These are phyloP conservation scores for Drosophila nigrodunni DNA, from an alignment of 1,140 invertebrate species.

Conservation along the genomic window DNA sequence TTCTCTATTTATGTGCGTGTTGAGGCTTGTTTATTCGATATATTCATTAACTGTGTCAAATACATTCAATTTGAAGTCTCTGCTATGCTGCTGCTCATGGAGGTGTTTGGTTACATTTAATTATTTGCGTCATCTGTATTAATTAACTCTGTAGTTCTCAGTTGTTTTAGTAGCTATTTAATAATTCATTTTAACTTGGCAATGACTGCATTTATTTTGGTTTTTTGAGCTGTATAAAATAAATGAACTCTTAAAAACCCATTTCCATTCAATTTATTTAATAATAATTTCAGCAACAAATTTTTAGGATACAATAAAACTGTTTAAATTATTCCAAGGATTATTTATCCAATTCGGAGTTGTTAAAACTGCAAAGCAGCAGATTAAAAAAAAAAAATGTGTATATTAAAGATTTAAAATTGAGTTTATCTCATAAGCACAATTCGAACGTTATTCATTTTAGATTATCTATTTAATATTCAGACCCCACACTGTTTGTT, in stretches of 20 bases:
- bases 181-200: conserved; percentile 15
- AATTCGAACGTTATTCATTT: no score
- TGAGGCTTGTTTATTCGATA: conserved; percentile 15
- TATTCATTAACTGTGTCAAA: not conserved
- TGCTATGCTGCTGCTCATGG: conserved; percentile 19
- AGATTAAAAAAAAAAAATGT: not conserved
- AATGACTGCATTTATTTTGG: not conserved
- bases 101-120: conserved; percentile 30
- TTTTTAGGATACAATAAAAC: not conserved
- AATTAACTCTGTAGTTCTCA: conserved; percentile 23
- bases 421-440: not conserved
- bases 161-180: conserved; percentile 32
- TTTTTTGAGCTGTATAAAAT: not conserved
- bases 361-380: not conserved
- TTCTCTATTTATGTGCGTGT: conserved; percentile 57
- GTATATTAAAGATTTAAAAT: not conserved
- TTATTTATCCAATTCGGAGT: not conserved
- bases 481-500: no score
- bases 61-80: conserved; percentile 1
- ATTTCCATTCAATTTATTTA: not conserved
- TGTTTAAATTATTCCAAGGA: not conserved
- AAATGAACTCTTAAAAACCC: not conserved
- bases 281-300: not conserved
- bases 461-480: no score
- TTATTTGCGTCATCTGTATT: conserved; percentile 29